These are phyloP conservation scores for Magallana angulata DNA, from an alignment of 1,140 invertebrate species.

Conservation along the genomic window DNA sequence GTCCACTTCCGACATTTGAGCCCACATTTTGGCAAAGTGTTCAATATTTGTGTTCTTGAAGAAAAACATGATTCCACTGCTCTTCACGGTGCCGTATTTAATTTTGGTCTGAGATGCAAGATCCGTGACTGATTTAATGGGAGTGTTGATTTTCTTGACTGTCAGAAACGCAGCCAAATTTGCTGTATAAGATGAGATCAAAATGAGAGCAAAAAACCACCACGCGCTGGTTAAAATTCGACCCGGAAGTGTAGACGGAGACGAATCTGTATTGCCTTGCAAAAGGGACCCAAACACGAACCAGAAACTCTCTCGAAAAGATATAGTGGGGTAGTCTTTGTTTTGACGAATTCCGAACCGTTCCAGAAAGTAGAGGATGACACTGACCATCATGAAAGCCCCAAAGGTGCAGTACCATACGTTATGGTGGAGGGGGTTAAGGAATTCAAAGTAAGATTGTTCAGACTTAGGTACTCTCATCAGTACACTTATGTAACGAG, in stretches of 20 bases:
- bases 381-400: conserved; percentile 88
- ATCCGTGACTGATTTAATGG: conserved; percentile 78
- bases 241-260: conserved; percentile 73
- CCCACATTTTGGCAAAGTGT: conserved; percentile 98
- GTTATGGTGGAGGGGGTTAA: conserved; percentile 95
- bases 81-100: conserved; percentile 77
- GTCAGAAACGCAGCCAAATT: conserved; percentile 80
- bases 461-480: conserved; percentile 72
- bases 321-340: conserved; percentile 65
- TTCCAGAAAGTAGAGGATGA: conserved; percentile 91
- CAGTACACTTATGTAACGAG: conserved; percentile 75
- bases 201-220: conserved; percentile 79
- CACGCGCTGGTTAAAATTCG: conserved; percentile 78
- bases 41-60: conserved; percentile 94
- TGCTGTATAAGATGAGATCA: conserved; percentile 79
- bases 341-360: conserved; percentile 91
- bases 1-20: conserved; percentile 75
- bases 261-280: conserved; percentile 73
- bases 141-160: conserved; percentile 78
- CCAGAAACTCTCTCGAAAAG: conserved; percentile 78
- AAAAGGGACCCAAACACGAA: conserved; percentile 78
- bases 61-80: conserved; percentile 75
- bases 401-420: conserved; percentile 78
- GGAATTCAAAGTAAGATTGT: conserved; percentile 92
- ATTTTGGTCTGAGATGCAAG: conserved; percentile 77